These are phyloP conservation scores for Drosophila nikananu DNA, from an alignment of 1,140 invertebrate species.

Conservation along the genomic window DNA sequence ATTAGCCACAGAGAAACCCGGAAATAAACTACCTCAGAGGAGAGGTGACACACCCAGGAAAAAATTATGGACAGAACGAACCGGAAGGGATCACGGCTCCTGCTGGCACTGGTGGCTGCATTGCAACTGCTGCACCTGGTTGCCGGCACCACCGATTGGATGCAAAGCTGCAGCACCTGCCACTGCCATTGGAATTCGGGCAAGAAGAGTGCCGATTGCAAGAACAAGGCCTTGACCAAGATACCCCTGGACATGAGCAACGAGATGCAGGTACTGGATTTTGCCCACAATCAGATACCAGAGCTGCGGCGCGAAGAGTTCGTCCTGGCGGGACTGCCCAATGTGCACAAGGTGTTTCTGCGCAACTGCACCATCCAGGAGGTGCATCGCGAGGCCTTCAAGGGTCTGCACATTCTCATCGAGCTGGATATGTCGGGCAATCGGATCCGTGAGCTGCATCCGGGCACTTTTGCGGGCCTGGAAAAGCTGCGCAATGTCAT, in stretches of 20 bases:
- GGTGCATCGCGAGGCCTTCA: conserved; percentile 91
- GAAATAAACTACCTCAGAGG: not conserved
- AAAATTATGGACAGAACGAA: not conserved
- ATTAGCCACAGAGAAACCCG: conserved; percentile 14
- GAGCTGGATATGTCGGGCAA: conserved; percentile 94
- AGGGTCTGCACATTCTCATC: conserved; percentile 91
- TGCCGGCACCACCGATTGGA: conserved; percentile 86
- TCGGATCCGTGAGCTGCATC: conserved; percentile 89
- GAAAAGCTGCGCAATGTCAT: conserved; percentile 89
- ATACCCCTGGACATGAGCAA: conserved; percentile 90
- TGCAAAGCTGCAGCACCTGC: conserved; percentile 87
- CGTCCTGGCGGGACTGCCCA: conserved; percentile 89
- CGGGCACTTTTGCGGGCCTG: conserved; percentile 90
- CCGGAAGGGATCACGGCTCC: not conserved
- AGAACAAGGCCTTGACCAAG: conserved; percentile 87
- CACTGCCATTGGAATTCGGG: conserved; percentile 93
- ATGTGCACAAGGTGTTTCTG: conserved; percentile 92
- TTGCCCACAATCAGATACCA: conserved; percentile 90
- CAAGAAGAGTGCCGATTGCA: conserved; percentile 93
- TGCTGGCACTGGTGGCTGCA: conserved; percentile 10
- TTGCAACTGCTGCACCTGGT: conserved; percentile 9
- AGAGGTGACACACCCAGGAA: not conserved
- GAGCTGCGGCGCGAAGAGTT: conserved; percentile 90
- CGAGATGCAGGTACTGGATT: conserved; percentile 91
- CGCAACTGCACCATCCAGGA: conserved; percentile 90